A percentile compares a stretch with the other conserved stretches of the same genome.
Evolutionary conservation across 2,797 vertebrate species (phyloP).

Genomic region (Lemur catta): DNA sequence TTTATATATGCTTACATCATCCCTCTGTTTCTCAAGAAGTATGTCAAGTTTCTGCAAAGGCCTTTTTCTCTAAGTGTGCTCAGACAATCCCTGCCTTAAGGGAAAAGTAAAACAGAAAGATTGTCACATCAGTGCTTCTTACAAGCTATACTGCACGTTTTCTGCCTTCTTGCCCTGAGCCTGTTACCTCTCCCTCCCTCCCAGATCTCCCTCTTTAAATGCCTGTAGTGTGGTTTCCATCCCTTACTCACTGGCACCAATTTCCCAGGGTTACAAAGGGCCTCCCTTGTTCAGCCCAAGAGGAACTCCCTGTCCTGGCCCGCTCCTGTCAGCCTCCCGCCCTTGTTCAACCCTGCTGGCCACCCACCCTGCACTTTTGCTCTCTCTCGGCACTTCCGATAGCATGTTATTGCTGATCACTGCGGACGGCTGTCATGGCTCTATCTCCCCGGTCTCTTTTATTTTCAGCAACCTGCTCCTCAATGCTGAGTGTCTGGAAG

Average conservation of each 20-base stretch:
- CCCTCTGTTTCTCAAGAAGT: background rate
- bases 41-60: rapidly evolving
- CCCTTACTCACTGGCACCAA: rapidly evolving
- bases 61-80: background rate
- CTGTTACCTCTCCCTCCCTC: background rate
- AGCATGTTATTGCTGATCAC: rapidly evolving
- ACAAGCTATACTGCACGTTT: rapidly evolving
- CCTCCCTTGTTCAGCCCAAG: background rate
- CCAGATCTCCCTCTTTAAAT: background rate
- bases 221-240: too few species aligned
- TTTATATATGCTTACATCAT: background rate
- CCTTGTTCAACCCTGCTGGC: too few species aligned
- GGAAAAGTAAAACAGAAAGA: background rate
- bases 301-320: rapidly evolving
- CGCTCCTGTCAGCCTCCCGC: rapidly evolving
- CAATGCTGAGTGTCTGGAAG: background rate
- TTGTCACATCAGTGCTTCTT: background rate
- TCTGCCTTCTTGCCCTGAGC: background rate
- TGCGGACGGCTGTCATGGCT: rapidly evolving
- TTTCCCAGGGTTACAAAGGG: rapidly evolving
- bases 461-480: background rate
- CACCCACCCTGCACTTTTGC: rapidly evolving
- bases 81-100: background rate
- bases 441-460: too few species aligned
- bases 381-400: rapidly evolving